Percentiles rank a stretch among this genome's conserved stretches.
Conservation (phyloP, 2,888 invertebrate genomes). For the Andrena bicolor region DNA sequence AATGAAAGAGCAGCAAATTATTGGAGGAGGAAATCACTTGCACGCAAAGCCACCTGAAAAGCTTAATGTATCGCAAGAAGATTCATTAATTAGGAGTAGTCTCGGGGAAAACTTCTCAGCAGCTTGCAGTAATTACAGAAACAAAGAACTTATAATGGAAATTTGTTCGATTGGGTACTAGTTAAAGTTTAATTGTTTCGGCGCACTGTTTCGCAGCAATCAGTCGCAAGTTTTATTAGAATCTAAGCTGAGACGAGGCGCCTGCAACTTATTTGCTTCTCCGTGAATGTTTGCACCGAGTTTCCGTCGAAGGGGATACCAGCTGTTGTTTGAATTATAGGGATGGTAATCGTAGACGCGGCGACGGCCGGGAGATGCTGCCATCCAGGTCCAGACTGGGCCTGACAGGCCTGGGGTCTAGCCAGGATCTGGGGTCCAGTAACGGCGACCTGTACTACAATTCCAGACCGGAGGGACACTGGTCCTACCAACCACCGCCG, state of each 20-base stretch:
- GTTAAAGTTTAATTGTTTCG: neutral
- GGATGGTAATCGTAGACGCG: conserved; percentile 88
- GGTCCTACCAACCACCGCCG: conserved; percentile 91
- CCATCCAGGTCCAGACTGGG: conserved; percentile 92
- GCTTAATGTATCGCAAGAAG: too few species aligned
- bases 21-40: too few species aligned
- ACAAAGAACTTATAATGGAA: neutral
- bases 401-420: conserved; percentile 86
- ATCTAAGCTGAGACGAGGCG: neutral
- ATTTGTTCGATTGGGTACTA: neutral
- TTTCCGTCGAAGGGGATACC: neutral
- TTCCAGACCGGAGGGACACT: conserved; percentile 88
- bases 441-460: conserved; percentile 94
- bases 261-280: too few species aligned
- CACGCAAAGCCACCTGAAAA: too few species aligned
- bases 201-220: neutral
- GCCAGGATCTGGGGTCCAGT: conserved; percentile 85
- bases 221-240: neutral
- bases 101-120: too few species aligned
- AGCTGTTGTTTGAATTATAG: conserved; percentile 80
- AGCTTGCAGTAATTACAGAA: neutral
- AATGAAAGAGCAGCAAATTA: neutral
- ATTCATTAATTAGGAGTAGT: too few species aligned
- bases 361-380: conserved; percentile 93
- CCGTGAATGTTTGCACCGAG: neutral